Evolutionary conservation across 1,140 invertebrate genomes (phyloP), one percentile per base, ranked within the genome.

Genomic region (Sycophaga agraensis): DNA sequence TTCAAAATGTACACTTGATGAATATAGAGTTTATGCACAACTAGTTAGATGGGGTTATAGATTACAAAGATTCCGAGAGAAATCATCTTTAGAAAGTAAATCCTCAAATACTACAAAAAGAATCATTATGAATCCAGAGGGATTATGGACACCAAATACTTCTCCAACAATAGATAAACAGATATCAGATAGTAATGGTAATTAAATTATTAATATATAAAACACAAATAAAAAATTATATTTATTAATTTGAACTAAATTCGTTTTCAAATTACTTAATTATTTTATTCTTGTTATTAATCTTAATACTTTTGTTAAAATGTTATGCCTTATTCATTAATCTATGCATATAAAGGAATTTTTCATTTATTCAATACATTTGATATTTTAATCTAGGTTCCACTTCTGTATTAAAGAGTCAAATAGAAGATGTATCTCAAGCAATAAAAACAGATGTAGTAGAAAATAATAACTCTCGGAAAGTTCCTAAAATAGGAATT

Each of bases 21-120:
- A 87, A 70, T 88, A 87, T 64, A 83, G 84, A 76, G 85, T 87
- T 3, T 88, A 84, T 73, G 81, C 83, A 54, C 82, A 85, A 45
- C 74, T 88, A n/a, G 78, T 82, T 48, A 81, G 82, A 66, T 69
- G 82, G 40, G 86, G 86, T 1, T 88, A 86, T 34, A 70, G 68
- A 46, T 64, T 80, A 42, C 73, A 80, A 53, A 68, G 78, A 55
- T 80, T 73, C 66, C 67, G 68, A 19, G 68, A 76, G 26, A 64
- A 73, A 39, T 37, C 64, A 14, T 57, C 56, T 2, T 62, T 40
- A 14, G 63, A 65, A 11, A 43, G 6, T 21, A 68, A 62, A 57
- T 14, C 49, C 24, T 21, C 31, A 49, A 55, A 5, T 28, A 16
- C 17, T 72, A 68, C 66, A 50, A 69, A 78, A 72, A 74, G 68